Evolutionary conservation across 1,140 invertebrate genomes (phyloP).

Genomic region (Magallana angulata): DNA sequence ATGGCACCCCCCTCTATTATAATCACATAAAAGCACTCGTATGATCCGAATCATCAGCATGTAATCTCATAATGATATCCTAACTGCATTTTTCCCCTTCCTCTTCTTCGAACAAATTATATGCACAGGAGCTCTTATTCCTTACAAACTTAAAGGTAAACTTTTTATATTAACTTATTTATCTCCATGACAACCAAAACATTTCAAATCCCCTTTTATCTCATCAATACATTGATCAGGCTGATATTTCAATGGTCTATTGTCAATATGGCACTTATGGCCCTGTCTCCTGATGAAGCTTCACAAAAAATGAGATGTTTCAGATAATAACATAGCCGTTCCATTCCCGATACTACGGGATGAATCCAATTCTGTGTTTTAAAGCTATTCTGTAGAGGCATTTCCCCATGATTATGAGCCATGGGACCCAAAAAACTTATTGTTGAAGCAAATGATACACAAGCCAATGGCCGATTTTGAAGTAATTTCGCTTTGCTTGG

Average conservation of each 20-base stretch:
- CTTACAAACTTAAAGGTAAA: not conserved
- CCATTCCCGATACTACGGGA: not conserved
- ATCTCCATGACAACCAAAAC: not conserved
- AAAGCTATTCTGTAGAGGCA: not conserved
- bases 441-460: not conserved
- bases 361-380: not conserved
- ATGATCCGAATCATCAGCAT: not conserved
- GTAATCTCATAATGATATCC: not conserved
- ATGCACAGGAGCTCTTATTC: not conserved
- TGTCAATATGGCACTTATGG: not conserved
- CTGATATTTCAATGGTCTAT: slow-evolving; percentile 3
- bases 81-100: not conserved
- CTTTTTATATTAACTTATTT: slow-evolving; percentile 3
- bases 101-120: not conserved
- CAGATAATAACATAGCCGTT: not conserved
- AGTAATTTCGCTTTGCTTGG: not conserved
- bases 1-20: slow-evolving; percentile 24
- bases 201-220: not conserved
- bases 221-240: not conserved
- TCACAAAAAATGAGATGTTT: not conserved
- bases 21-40: not conserved
- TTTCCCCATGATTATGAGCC: not conserved
- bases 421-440: not conserved
- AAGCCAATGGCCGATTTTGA: not conserved
- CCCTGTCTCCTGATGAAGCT: not conserved